These are phyloP conservation scores for Nomada ferruginata DNA, from an alignment of 2,888 invertebrate genomes.

Conservation along the genomic window DNA sequence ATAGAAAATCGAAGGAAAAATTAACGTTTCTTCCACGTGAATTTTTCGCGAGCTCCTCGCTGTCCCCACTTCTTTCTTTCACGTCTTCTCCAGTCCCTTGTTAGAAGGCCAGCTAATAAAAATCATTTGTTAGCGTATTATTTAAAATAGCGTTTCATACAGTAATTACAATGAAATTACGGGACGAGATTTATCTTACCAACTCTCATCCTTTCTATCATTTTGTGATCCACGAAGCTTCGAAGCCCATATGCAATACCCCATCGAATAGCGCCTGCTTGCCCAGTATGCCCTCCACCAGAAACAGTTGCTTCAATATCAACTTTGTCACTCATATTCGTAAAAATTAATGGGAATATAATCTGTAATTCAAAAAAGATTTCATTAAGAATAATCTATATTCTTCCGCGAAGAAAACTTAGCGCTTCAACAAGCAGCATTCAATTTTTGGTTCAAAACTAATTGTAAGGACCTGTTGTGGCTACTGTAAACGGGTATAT, in stretches of 20 bases:
- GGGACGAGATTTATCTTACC: constrained; percentile 85
- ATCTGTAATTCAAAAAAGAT: constrained; percentile 85
- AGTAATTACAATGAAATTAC: background rate
- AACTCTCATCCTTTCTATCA: constrained; percentile 93
- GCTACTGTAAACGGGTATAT: background rate
- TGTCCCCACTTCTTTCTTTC: constrained; percentile 98
- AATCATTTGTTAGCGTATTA: constrained; percentile 20
- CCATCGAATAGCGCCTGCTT: constrained; percentile 95
- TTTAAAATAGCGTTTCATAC: background rate
- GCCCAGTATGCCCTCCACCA: constrained; percentile 91
- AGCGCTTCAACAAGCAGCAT: background rate
- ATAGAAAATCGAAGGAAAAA: constrained; percentile 29
- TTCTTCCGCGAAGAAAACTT: background rate
- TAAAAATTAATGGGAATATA: constrained; percentile 93
- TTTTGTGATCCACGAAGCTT: constrained; percentile 92
- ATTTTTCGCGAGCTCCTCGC: constrained; percentile 94
- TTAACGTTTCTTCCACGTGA: constrained; percentile 96
- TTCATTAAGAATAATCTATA: background rate
- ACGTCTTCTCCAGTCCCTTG: constrained; percentile 88
- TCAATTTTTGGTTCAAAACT: constrained; percentile 4
- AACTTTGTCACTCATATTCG: constrained; percentile 90
- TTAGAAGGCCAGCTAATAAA: constrained; percentile 92
- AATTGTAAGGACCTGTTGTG: no score
- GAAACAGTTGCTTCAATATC: constrained; percentile 92
- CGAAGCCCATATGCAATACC: constrained; percentile 93